Conservation (phyloP, 2,113 vertebrate species). For the Fregetta grallaria region DNA sequence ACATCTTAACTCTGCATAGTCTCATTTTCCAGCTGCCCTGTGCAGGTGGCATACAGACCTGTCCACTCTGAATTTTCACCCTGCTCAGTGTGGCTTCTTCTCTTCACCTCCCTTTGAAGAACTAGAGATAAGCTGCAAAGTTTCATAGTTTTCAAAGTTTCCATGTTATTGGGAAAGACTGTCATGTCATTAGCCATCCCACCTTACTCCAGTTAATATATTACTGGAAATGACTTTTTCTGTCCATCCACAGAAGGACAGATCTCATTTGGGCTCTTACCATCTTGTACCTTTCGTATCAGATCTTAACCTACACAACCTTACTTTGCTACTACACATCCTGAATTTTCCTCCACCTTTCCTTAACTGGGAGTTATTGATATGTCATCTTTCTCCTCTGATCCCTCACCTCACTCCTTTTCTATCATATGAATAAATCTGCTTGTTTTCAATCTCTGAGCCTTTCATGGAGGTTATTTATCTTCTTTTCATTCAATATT, state of each 20-base stretch:
- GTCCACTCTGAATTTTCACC: background rate
- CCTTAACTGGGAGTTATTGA: background rate
- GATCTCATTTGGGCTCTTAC: background rate
- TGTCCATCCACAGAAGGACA: background rate
- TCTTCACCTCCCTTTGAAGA: background rate
- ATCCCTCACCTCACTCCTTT: rapidly evolving
- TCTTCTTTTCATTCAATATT: background rate
- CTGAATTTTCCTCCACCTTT: background rate
- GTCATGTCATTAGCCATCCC: background rate
- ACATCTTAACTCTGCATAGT: background rate
- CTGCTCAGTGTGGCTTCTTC: background rate
- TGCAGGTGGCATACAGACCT: background rate
- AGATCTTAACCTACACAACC: background rate
- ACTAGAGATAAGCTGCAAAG: background rate
- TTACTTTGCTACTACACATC: background rate
- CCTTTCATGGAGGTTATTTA: background rate
- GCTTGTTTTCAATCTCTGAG: background rate
- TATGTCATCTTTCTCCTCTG: background rate
- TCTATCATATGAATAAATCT: background rate
- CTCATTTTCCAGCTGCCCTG: background rate
- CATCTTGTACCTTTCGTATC: background rate
- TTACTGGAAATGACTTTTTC: background rate
- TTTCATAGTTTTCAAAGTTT: background rate
- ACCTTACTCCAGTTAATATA: background rate
- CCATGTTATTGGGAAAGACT: background rate